Percentiles rank a stretch among this genome's conserved stretches.
Conservation (phyloP, 2,797 vertebrate genomes). For the Labeo calbasu region DNA sequence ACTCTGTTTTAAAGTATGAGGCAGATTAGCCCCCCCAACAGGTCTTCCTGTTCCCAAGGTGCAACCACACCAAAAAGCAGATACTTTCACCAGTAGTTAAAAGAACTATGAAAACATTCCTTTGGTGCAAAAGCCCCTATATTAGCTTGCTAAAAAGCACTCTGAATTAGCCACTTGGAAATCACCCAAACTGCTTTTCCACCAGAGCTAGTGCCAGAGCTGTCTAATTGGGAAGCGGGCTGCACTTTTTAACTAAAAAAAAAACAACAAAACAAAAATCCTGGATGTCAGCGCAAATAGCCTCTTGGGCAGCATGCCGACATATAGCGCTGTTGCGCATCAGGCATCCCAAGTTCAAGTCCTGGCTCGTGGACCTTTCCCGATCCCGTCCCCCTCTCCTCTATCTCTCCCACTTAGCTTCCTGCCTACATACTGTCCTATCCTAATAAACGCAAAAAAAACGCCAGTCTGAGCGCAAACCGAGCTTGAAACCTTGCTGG, state of each 20-base stretch:
- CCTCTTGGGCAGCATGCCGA: too few relatives aligned
- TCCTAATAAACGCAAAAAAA: too few relatives aligned
- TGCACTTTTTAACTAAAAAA: not conserved
- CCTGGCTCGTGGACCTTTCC: too few relatives aligned
- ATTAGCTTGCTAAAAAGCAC: not conserved
- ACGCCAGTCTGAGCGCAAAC: too few relatives aligned
- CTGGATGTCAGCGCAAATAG: too few relatives aligned
- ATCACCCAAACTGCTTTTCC: not conserved
- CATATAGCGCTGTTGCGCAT: too few relatives aligned
- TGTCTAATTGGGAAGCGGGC: not conserved
- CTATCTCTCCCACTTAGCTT: too few relatives aligned
- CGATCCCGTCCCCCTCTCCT: too few relatives aligned
- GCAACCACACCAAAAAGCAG: not conserved
- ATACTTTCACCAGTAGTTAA: not conserved
- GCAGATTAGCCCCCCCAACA: not conserved
- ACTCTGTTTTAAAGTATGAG: not conserved
- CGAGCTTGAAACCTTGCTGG: not conserved
- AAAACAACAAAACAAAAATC: too few relatives aligned
- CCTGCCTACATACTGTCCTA: too few relatives aligned
- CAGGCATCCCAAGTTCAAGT: too few relatives aligned
- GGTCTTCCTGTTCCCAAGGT: not conserved
- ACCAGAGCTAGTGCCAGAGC: not conserved
- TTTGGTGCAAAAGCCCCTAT: not conserved
- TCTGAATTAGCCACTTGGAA: not conserved
- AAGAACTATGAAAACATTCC: not conserved